Evolutionary conservation across 2,888 invertebrate genomes (phyloP).

Genomic region (Harpagoxenus sublaevis): DNA sequence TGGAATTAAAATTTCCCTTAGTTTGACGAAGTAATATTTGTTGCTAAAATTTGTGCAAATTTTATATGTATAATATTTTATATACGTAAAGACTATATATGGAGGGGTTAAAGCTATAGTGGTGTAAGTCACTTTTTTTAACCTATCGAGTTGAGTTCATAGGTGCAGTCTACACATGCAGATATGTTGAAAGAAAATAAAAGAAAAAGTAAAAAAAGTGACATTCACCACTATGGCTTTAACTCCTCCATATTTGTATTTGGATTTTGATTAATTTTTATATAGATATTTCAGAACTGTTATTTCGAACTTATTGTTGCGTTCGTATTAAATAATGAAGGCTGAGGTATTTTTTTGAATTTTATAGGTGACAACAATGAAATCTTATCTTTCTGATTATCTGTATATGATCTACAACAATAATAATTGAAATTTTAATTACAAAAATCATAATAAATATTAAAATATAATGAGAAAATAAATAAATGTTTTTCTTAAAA

Average conservation of each 20-base stretch:
- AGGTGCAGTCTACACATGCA: no score
- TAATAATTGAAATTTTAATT: background rate
- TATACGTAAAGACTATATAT: background rate
- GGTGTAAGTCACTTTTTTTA: no score
- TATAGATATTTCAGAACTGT: background rate
- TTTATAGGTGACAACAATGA: background rate
- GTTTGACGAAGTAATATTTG: constrained; percentile 39
- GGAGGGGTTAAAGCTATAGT: no score
- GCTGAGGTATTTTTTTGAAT: background rate
- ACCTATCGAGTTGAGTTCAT: no score
- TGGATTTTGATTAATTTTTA: background rate
- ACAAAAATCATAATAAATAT: background rate
- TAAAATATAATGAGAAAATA: background rate
- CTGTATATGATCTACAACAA: background rate
- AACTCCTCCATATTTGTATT: background rate
- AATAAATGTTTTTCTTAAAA: background rate
- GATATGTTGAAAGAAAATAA: no score
- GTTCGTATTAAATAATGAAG: background rate
- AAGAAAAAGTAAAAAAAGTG: no score
- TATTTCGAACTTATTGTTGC: background rate
- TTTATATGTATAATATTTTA: constrained; percentile 4
- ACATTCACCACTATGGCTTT: no score
- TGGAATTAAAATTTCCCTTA: constrained; percentile 42
- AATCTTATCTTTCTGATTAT: background rate
- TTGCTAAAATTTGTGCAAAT: constrained; percentile 19